phyloP scores from a whole-genome alignment of 2,888 invertebrate genomes.

The Salticus scenicus region DNA sequence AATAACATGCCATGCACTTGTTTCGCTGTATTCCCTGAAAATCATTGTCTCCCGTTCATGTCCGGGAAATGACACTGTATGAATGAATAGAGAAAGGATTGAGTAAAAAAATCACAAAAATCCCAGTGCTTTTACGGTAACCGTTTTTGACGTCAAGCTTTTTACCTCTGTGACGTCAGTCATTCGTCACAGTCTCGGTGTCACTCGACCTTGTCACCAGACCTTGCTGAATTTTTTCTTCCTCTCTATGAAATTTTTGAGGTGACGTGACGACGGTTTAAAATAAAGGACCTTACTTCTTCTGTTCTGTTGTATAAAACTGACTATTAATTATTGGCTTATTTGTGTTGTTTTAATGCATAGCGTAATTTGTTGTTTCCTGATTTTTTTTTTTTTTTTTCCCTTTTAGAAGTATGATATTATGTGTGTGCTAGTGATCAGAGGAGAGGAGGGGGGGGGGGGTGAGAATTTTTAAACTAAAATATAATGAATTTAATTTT shows the following conservation, averaged over 20 bases:
- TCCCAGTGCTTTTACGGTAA: not conserved
- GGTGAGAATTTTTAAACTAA: too few species aligned
- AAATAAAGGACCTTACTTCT: too few species aligned
- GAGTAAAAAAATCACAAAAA: not conserved
- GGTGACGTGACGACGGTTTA: not conserved
- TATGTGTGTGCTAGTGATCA: too few species aligned
- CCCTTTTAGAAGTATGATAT: not conserved
- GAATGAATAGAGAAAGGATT: not conserved
- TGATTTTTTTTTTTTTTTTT: constrained; percentile 1
- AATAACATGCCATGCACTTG: too few species aligned
- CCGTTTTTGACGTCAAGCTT: constrained; percentile 29
- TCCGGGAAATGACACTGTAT: not conserved
- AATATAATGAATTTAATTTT: too few species aligned
- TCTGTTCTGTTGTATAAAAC: too few species aligned
- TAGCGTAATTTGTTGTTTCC: too few species aligned
- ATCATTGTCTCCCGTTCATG: not conserved
- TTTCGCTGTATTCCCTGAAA: too few species aligned
- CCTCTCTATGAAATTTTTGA: not conserved
- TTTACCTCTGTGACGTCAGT: constrained; percentile 33
- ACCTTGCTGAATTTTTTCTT: constrained; percentile 32
- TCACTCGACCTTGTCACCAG: constrained; percentile 58
- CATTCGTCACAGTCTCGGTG: constrained; percentile 2
- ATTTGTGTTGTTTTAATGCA: too few species aligned
- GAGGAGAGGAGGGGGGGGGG: too few species aligned
- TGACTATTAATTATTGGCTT: too few species aligned